Conservation (phyloP, 1,140 invertebrate genomes). For the Pentalonia nigronervosa region DNA sequence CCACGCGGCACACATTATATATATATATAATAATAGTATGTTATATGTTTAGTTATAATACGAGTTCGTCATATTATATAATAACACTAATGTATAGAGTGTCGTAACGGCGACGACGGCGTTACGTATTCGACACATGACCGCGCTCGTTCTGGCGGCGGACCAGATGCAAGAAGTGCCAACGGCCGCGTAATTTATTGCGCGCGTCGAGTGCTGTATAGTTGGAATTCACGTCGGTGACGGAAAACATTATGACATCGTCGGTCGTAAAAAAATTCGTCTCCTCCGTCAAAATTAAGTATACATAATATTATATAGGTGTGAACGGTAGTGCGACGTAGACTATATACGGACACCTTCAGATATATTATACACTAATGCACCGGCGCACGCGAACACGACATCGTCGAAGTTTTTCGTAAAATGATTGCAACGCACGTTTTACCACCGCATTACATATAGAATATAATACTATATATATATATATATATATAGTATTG, state of each 20-base stretch:
- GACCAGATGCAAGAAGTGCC: conserved; percentile 19
- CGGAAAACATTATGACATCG: neutral
- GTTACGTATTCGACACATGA: neutral
- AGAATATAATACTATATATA: neutral
- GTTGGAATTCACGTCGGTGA: neutral
- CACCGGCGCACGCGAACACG: neutral
- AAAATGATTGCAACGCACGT: neutral
- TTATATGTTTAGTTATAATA: too few species aligned
- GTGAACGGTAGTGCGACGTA: neutral
- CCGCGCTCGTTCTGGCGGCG: neutral
- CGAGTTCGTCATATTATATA: neutral
- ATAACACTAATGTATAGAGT: neutral
- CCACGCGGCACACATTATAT: neutral
- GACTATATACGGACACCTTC: too few species aligned
- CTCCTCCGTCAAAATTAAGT: neutral
- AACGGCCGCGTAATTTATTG: neutral
- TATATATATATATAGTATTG: neutral
- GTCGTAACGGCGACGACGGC: neutral
- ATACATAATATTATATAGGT: neutral
- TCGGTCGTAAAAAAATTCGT: neutral
- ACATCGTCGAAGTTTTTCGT: neutral
- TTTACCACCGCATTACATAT: neutral
- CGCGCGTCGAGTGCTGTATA: neutral
- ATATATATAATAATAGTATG: too few species aligned
- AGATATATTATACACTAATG: too few species aligned